Evolutionary conservation across 2,797 vertebrate genomes (phyloP), one percentile per base, ranked within the genome.

Genomic region (Tapirus indicus): DNA sequence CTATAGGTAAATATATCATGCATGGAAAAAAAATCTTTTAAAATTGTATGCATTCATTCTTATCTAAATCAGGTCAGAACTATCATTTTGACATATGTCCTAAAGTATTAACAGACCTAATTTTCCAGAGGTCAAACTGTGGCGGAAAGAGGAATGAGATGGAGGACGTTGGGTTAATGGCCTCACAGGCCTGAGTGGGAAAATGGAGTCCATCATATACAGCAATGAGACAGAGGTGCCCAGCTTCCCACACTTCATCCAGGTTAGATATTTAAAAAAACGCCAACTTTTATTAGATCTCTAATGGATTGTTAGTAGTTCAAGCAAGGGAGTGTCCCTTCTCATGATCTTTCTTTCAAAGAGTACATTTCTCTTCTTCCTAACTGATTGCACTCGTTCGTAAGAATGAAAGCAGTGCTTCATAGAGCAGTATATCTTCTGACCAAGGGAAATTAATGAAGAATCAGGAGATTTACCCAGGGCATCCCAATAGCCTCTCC

Each of bases 91-190:
- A 95, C 16, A 88, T 86, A 96, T 62, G 47, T 88, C 49, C 38
- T 64, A 25, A 93, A 85, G 77, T 86, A 84, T 88, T 82, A 94
- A 56, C 20, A 66, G 85, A 82, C 60, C 32, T 88, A 68, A 91
- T 95, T 97, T 97, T 68, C 29, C 38, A 77, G 97, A 91, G 86
- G 54, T 93, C 88, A 77, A 41, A 88, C 69, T n/a, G 11, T 54
- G 27, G 38, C 10, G 0, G 72, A 85, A 95, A 92, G 71, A 96
- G 12, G 58, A 25, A 56, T 66, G 62, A 44, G 64, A 88, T 56
- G 41, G 74, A 78, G 41, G 17, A 44, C 7, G 6, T 62, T 32
- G 4, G 56, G 84, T 82, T 82, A 66, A 32, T 21, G 13, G 32
- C 16, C 49, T 94, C 47, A 13, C 27, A 35, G 75, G 44, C 47